Percentiles rank a stretch among this genome's conserved stretches.
Conservation (phyloP, 1,140 invertebrate species). For the Phortica variegata region DNA sequence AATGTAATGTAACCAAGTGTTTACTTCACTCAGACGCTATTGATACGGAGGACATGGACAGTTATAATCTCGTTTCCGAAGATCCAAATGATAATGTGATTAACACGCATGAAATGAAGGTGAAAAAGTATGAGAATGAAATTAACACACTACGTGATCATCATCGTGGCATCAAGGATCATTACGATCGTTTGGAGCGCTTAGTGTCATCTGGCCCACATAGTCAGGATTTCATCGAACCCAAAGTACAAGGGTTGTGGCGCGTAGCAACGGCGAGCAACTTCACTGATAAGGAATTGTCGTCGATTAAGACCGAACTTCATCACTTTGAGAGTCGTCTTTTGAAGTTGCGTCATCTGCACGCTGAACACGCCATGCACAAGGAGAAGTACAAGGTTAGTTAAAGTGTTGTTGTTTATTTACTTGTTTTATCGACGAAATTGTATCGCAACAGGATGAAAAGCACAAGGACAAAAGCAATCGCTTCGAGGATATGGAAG, state of each 20-base stretch:
- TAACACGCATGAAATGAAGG: constrained; percentile 44
- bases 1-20: not conserved
- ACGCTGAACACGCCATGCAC: constrained; percentile 72
- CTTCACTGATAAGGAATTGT: constrained; percentile 78
- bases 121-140: constrained; percentile 63
- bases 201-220: constrained; percentile 69
- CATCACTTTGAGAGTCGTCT: constrained; percentile 85
- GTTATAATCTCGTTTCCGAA: constrained; percentile 61
- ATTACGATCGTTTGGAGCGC: constrained; percentile 76
- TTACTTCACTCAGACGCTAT: constrained; percentile 58
- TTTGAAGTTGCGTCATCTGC: constrained; percentile 78
- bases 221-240: constrained; percentile 84
- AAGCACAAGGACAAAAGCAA: constrained; percentile 65
- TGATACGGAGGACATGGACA: constrained; percentile 67
- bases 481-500: constrained; percentile 65
- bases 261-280: constrained; percentile 74
- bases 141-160: constrained; percentile 74
- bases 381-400: constrained; percentile 64
- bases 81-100: constrained; percentile 51
- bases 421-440: too few species aligned
- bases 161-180: constrained; percentile 75
- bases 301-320: constrained; percentile 82
- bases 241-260: constrained; percentile 87
- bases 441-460: constrained; percentile 58
- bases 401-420: constrained; percentile 16